Percentiles rank a stretch among this genome's conserved stretches.
phyloP scores from a whole-genome alignment of 2,113 vertebrate species.

The Rhinogobius similis region DNA sequence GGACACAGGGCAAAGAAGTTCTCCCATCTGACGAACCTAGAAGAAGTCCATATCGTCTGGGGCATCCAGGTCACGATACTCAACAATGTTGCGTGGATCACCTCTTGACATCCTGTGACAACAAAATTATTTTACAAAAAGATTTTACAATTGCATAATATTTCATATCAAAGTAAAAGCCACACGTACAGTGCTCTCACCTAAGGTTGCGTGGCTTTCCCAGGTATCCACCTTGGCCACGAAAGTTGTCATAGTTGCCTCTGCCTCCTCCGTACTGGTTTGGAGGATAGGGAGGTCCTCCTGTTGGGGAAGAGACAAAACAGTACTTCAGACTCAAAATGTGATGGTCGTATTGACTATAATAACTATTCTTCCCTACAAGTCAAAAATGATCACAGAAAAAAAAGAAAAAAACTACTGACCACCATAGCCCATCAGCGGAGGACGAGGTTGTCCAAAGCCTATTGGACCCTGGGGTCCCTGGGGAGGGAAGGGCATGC shows the following conservation, averaged over 20 bases:
- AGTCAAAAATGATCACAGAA: too few relatives aligned
- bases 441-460: slow-evolving; percentile 89
- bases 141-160: background rate
- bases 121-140: background rate
- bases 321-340: too few relatives aligned
- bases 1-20: slow-evolving; percentile 14
- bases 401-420: slow-evolving; percentile 15
- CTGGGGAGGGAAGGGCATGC: slow-evolving; percentile 86
- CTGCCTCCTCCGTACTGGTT: slow-evolving; percentile 86
- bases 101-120: slow-evolving; percentile 86
- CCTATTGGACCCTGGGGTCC: slow-evolving; percentile 86
- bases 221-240: slow-evolving; percentile 87
- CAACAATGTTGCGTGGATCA: slow-evolving; percentile 89
- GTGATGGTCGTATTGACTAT: too few relatives aligned
- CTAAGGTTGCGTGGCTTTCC: slow-evolving; percentile 91
- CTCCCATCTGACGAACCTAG: slow-evolving; percentile 57
- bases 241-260: slow-evolving; percentile 89
- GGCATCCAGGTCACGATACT: slow-evolving; percentile 90
- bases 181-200: slow-evolving; percentile 68
- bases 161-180: slow-evolving; percentile 17
- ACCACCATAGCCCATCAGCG: slow-evolving; percentile 89
- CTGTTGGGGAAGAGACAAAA: slow-evolving; percentile 37
- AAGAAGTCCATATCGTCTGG: slow-evolving; percentile 94
- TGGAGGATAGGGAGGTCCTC: slow-evolving; percentile 85
- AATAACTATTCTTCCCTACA: too few relatives aligned